Base-by-base conservation (phyloP, 1,140 invertebrate genomes). In the Drosophila elegans region DNA sequence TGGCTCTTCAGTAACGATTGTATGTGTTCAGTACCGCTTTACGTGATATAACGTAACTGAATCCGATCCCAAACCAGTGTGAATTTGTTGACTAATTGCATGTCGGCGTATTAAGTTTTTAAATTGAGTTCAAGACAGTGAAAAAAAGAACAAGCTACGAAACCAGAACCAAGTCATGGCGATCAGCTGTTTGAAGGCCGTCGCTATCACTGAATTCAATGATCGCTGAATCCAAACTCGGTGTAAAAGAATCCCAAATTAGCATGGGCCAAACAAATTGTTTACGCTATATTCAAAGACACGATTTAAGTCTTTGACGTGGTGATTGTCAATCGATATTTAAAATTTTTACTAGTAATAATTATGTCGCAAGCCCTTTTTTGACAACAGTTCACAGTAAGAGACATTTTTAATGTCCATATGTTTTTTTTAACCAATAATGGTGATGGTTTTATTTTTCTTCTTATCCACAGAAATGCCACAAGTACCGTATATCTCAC, bases 101-200 rank as follows among this genome's bases (percentile, higher is more conserved):
- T 29, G 34, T 25, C 16, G 34, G 52, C 52, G 12, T 41, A 7
- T 16, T 27, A 7, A 39, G 25, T 59, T 46, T 45, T 36, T 25
- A 5, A 46, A 59, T 59, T 9, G 32, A 59, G 41, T 32, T 45
- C 13, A 34, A 46, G 32, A 12, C 13, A 41, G 52, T 38, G 29
- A 34, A 34, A 46, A 42, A 11, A 7, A 38, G n/a, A 48, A 39
- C 11, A 16, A 49, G 21, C 41, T 38, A 7, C 13, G 63, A 51
- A 64, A 34, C 10, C 10, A 55, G 60, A 74, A 74, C 32, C 16
- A 13, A 75, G 48, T 66, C 46, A 53, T 66, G 60, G 45, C 12
- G 32, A 74, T 64, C 60, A 74, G 32, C 53, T 74, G 60, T 46
- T 74, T 29, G 25, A 36, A 75, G 41, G 54, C 41, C 46, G 41